These are phyloP conservation scores for Drosophila gaucha DNA, from an alignment of 2,888 invertebrate species.

Conservation along the genomic window DNA sequence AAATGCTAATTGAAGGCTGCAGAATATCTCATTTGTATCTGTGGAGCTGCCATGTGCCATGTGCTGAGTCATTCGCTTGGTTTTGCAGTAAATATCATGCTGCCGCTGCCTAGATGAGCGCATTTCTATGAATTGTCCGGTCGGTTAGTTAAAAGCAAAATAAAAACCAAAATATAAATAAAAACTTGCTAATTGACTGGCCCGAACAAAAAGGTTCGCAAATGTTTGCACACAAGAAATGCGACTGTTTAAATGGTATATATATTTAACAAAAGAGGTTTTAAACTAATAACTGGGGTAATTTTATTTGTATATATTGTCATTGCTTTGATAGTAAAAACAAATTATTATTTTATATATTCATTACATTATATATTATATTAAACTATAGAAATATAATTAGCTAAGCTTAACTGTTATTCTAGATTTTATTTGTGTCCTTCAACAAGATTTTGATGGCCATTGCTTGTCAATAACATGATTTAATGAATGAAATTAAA, in stretches of 20 bases:
- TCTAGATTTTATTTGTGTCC: background rate
- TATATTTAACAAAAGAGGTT: background rate
- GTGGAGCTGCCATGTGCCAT: conserved; percentile 42
- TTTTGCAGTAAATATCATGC: conserved; percentile 30
- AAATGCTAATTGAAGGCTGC: conserved; percentile 73
- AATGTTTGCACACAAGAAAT: conserved; percentile 26
- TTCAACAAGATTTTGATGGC: background rate
- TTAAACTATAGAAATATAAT: too few relatives aligned
- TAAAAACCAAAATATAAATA: conserved; percentile 12
- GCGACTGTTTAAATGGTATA: conserved; percentile 9
- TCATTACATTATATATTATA: too few relatives aligned
- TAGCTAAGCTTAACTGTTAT: too few relatives aligned
- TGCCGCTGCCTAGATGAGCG: conserved; percentile 22
- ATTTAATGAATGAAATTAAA: background rate
- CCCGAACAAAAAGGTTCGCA: conserved; percentile 19
- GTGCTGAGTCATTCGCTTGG: conserved; percentile 41
- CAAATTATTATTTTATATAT: too few relatives aligned
- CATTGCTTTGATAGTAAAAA: background rate
- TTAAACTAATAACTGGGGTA: background rate
- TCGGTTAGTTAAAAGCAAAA: conserved; percentile 26
- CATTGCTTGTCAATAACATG: background rate
- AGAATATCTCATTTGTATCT: conserved; percentile 35
- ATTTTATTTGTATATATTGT: background rate
- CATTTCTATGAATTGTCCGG: conserved; percentile 24
- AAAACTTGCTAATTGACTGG: conserved; percentile 40